Conservation (phyloP, 2,113 vertebrate genomes). For the Malaclemys terrapin region DNA sequence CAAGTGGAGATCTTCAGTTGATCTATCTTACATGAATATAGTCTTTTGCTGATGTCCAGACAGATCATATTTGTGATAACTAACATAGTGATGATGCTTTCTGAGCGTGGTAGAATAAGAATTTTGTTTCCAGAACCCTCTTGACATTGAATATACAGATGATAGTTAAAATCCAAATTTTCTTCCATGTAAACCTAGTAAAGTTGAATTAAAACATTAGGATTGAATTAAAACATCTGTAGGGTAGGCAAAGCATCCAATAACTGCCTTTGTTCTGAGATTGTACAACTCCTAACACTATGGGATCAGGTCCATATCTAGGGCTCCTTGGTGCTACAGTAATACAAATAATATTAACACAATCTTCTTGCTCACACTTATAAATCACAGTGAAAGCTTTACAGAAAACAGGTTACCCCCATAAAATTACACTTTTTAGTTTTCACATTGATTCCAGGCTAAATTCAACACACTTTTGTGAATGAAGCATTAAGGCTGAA, state of each 20-base stretch:
- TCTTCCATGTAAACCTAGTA: neutral
- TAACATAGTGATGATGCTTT: neutral
- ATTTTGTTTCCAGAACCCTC: neutral
- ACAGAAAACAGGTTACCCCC: neutral
- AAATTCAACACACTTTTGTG: neutral
- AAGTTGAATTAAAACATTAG: neutral
- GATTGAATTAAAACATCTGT: neutral
- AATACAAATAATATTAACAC: neutral
- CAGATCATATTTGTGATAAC: neutral
- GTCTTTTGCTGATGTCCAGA: constrained; percentile 14
- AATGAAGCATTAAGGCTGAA: neutral
- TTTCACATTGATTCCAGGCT: neutral
- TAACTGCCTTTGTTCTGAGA: neutral
- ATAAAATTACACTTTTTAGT: neutral
- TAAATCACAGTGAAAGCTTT: neutral
- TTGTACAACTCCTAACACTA: too few relatives aligned
- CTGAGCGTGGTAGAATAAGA: neutral
- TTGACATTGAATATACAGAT: neutral
- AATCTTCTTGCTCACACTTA: neutral
- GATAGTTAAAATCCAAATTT: neutral
- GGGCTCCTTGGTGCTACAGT: neutral
- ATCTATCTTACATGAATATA: neutral
- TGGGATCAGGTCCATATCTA: neutral
- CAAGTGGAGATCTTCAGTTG: constrained; percentile 20
- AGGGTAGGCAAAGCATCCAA: constrained; percentile 7